Evolutionary conservation across 2,797 vertebrate genomes (phyloP).

Genomic region (Rhincodon typus): DNA sequence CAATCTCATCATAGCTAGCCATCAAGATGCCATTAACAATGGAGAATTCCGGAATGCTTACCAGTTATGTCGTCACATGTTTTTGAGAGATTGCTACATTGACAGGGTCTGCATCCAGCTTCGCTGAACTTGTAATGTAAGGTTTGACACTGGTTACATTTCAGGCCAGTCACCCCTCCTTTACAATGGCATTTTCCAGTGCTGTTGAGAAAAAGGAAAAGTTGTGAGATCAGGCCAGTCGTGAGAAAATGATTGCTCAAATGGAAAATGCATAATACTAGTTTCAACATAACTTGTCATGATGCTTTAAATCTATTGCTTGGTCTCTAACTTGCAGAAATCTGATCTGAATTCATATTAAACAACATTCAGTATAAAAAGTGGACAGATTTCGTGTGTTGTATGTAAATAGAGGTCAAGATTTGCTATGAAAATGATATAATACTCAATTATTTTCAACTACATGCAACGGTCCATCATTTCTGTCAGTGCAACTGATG

Average conservation of each 20-base stretch:
- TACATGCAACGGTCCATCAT: background rate
- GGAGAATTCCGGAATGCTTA: background rate
- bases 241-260: background rate
- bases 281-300: background rate
- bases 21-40: background rate
- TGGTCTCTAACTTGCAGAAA: background rate
- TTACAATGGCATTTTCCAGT: slow-evolving; percentile 4
- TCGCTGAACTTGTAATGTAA: slow-evolving; percentile 6
- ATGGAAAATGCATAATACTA: too few species aligned
- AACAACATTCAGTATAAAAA: background rate
- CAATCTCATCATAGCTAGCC: background rate
- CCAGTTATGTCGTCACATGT: background rate
- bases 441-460: background rate
- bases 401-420: background rate
- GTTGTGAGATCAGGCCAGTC: background rate
- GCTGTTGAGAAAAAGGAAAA: background rate
- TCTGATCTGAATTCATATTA: background rate
- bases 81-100: background rate
- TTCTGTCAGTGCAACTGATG: background rate
- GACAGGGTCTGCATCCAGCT: slow-evolving; percentile 6
- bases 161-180: background rate
- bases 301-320: background rate
- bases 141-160: background rate
- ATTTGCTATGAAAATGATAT: background rate
- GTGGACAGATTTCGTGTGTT: background rate